Evolutionary conservation across 1,140 invertebrate genomes (phyloP), one percentile per base, ranked within the genome.

Genomic region (Harpegnathos saltator): DNA sequence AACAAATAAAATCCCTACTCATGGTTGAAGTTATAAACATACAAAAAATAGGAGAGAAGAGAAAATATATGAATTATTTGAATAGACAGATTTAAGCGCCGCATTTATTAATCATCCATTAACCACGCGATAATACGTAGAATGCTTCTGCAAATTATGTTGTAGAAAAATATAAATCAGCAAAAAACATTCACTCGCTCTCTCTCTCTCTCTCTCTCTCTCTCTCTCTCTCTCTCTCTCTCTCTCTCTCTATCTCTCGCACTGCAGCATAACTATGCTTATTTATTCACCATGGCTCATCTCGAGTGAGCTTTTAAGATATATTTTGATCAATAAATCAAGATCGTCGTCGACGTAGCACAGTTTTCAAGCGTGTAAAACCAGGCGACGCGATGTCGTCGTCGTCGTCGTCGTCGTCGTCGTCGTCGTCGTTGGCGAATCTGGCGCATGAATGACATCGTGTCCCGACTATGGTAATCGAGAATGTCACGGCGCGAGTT

Each of bases 401-500:
- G 17, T 33, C 44, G 22, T 50, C 50, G 50, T 3, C 52, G 19
- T 38, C 44, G 17, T 38, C n/a, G 17, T 33, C 44, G 22, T 50
- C 50, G n/a, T 38, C n/a, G 17, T 33, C 44, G 22, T 50, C 50
- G 50, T 3, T 68, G 19, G 63, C 44, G 17, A 66, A 66, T 66
- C 65, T 22, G 24, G 44, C 26, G n/a, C 38, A 26, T 24, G 44
- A 22, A 68, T 68, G 44, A 68, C 50, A 50, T 68, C 50, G 44
- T 22, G 4, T 50, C 15, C 5, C 24, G 65, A 52, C 19, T 68
- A 66, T 66, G 48, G 44, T 52, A 68, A 68, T 68, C 44, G 44
- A 68, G 65, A 68, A 52, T 68, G 19, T 68, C 44, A 68, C 44
- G 44, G 48, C n/a, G 66, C 4, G 66, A 69, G 22, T 52, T 69